Evolutionary conservation across 2,797 vertebrate species (phyloP), one percentile per base, ranked within the genome.

Genomic region (Sphenopsis melanotis): DNA sequence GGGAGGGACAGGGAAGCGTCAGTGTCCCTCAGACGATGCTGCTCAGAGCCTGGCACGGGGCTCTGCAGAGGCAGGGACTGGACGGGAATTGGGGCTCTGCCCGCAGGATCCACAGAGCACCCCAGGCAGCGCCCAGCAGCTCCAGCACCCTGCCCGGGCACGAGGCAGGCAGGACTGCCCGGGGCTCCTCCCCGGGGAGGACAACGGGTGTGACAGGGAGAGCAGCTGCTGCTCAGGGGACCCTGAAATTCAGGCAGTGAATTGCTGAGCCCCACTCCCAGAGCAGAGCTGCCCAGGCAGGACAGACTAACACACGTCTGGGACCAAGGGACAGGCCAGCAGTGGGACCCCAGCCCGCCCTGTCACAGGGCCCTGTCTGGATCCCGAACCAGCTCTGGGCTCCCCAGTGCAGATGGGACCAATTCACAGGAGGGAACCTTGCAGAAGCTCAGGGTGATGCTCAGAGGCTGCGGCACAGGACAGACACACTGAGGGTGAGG

Each of bases 401-500:
- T 32, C 39, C 12, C 15, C 59, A 13, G 42, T 1, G n/a, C 49
- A 61, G 26, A 4, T 20, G 53, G 15, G 1, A 41, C 3, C 1
- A 1, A 29, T 1, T 3, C 0, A 12, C 20, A 6, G 36, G 14
- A 77, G 37, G 0, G 3, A 69, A 44, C 7, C 23, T 0, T 2
- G 49, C 74, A 56, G 27, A 24, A 52, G 20, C 4, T 32, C 61
- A 18, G 0, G 0, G 66, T 15, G 52, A 47, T 3, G 63, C 49
- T 4, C 1, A 0, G 53, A 47, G 57, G 61, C 8, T 5, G 2
- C 36, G 59, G 68, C 29, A 26, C 24, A 19, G 44, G 39, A 49
- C 42, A 47, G 42, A 27, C 2, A 15, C n/a, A 3, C 21, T 1
- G 15, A 15, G 53, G 60, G 15, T 8, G 22, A 60, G 4, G 26